phyloP scores from a whole-genome alignment of 64 coral and sea anemone genomes.

The Catalaphyllia jardinei region DNA sequence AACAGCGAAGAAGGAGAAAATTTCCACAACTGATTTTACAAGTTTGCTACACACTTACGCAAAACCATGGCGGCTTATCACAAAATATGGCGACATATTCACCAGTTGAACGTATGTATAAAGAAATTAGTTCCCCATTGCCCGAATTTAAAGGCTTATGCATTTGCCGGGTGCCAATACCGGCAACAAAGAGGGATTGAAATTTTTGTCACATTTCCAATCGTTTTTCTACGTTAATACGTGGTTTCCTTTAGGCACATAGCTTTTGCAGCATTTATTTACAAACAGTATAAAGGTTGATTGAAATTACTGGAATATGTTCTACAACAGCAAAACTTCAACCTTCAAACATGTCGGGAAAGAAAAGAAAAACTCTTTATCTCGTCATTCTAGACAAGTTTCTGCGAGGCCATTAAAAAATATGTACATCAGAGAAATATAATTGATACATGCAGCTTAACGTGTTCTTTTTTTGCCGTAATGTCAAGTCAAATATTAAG shows the following conservation, averaged over 20 bases:
- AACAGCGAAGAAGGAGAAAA: not conserved
- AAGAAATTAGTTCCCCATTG: not conserved
- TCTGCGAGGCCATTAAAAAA: not conserved
- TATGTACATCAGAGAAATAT: not conserved
- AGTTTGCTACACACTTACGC: not conserved
- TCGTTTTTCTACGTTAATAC: not conserved
- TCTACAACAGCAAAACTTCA: not conserved
- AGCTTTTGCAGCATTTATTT: not conserved
- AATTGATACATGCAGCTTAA: not conserved
- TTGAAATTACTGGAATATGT: not conserved
- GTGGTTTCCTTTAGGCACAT: not conserved
- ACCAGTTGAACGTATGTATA: constrained; percentile 24
- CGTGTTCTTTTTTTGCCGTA: not conserved
- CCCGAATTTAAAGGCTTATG: not conserved
- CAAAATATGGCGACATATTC: constrained; percentile 8
- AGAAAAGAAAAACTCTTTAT: not conserved
- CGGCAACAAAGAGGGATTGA: not conserved
- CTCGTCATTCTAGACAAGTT: not conserved
- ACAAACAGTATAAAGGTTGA: not conserved
- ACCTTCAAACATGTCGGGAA: not conserved
- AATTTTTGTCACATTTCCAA: not conserved
- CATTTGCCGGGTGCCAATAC: not conserved
- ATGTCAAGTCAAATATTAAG: not conserved
- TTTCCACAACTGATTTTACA: not conserved
- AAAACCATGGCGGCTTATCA: constrained; percentile 22